A percentile compares a stretch with the other conserved stretches of the same genome.
phyloP scores from a whole-genome alignment of 2,797 vertebrate genomes.

The Pangasius larnaudii region DNA sequence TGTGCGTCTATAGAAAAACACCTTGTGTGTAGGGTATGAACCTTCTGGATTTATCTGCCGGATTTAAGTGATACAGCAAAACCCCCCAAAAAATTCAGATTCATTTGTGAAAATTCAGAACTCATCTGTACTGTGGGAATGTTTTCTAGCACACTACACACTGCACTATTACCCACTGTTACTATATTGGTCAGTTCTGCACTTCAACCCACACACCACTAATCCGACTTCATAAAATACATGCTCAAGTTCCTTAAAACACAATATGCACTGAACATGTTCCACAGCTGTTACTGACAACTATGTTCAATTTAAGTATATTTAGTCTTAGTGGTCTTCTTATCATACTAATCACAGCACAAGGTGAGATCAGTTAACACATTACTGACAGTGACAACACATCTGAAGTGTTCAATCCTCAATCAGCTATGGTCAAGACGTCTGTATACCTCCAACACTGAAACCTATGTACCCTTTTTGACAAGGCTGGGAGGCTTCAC shows the following conservation, averaged over 20 bases:
- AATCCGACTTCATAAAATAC: too few relatives aligned
- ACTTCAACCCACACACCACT: neutral
- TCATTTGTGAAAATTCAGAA: neutral
- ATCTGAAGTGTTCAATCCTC: neutral
- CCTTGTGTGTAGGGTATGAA: neutral
- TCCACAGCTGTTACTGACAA: neutral
- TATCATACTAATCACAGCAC: neutral
- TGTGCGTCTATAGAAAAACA: neutral
- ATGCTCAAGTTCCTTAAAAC: neutral
- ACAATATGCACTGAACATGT: neutral
- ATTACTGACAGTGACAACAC: neutral
- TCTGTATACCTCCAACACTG: neutral
- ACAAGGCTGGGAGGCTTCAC: neutral
- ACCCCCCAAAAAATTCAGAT: neutral
- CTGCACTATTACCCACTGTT: neutral
- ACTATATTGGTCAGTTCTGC: constrained; percentile 4
- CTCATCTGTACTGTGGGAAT: neutral
- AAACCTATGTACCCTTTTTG: neutral
- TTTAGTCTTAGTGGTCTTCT: neutral
- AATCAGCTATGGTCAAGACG: neutral
- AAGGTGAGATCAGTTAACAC: neutral
- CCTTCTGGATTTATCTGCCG: too few relatives aligned
- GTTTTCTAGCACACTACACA: neutral
- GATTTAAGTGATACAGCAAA: neutral
- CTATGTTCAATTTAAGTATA: neutral